Conservation (phyloP, 2,797 vertebrate genomes). For the Ficedula albicollis region DNA sequence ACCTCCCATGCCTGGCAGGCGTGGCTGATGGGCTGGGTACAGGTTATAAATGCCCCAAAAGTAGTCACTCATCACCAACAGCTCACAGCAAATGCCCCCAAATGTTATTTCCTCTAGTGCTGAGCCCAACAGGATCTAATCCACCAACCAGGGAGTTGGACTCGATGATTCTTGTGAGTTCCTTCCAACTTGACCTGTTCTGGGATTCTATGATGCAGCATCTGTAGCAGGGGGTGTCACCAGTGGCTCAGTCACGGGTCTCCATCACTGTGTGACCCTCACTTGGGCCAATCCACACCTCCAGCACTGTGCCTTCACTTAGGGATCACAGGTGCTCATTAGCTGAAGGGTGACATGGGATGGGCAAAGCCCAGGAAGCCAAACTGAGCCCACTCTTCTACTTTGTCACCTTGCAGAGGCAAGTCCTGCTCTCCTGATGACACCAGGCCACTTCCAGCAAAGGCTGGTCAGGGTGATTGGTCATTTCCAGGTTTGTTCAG, state of each 20-base stretch:
- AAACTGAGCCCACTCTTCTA: neutral
- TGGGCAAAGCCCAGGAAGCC: neutral
- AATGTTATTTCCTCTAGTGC: neutral
- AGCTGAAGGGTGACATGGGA: neutral
- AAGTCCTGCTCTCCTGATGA: neutral
- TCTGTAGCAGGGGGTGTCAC: neutral
- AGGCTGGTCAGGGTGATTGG: neutral
- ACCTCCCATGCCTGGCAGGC: neutral
- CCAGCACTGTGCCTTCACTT: neutral
- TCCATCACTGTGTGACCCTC: neutral
- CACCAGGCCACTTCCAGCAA: neutral
- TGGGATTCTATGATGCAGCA: neutral
- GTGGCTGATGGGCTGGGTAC: neutral
- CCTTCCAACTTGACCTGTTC: neutral
- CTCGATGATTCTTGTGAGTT: accelerated
- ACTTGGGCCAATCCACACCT: neutral
- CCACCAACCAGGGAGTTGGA: neutral
- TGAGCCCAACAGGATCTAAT: neutral
- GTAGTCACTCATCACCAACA: no score
- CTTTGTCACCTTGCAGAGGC: neutral
- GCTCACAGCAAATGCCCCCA: neutral
- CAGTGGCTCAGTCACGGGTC: neutral
- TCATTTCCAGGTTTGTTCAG: neutral
- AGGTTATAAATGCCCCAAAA: neutral
- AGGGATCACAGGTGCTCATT: accelerated